Evolutionary conservation across 2,888 invertebrate species (phyloP), one percentile per base, ranked within the genome.

Genomic region (Ypsolopha sequella): DNA sequence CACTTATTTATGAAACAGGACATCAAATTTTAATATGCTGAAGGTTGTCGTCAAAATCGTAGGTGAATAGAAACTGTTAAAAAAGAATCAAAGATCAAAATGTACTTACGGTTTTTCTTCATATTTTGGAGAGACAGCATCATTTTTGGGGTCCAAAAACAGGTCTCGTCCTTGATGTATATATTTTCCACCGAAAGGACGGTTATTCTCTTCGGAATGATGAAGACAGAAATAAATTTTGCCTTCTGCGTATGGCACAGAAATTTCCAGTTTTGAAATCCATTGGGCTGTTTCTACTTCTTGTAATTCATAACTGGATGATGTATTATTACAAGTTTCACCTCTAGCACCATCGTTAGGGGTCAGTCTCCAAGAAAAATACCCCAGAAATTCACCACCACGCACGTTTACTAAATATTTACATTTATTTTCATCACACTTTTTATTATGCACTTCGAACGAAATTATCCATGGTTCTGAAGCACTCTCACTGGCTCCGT

Each of bases 101-200:
- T 14, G 11, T 38, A 54, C 50, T 44, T 46, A 54, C 55, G 8
- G 14, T 43, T 46, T 38, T 4, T 50, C 51, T 9, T 50, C 45
- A n/a, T 45, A 51, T 46, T 51, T 43, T 24, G 43, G 54, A 34
- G 54, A 48, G 24, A 52, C 48, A 11, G 51, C 57, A 58, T 70
- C 70, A 41, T 58, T 63, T 56, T 59, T 62, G 4, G 74, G 75
- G 39, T 81, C 73, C 58, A 89, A 64, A 63, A 63, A 79, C 63
- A 88, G 58, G 44, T 78, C 65, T 38, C 62, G 62, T 39, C 89
- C 89, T 65, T 89, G 89, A 63, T 89, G 89, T 55, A 79, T 67
- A 88, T 89, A 89, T 53, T 65, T 66, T 7, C 76, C 76, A 51
- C 68, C 67, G 44, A 76, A 73, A 3, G 76, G 74, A 48, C 56